Evolutionary conservation across 53 echinoderm and acorn worm species (phyloP).

Genomic region (Echinarachnius parma): DNA sequence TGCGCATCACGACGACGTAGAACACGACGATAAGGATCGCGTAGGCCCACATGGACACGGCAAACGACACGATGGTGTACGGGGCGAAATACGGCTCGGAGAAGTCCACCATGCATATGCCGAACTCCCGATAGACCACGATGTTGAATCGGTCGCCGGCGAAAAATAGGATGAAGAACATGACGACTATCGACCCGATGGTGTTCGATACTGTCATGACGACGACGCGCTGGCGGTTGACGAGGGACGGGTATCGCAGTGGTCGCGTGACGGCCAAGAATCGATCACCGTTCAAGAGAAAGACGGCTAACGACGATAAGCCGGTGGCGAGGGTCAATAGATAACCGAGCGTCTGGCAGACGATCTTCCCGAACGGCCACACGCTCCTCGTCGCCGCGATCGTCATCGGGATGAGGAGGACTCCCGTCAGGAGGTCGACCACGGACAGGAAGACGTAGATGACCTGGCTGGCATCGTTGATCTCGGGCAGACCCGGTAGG

Average conservation of each 20-base stretch:
- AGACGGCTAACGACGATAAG: constrained; percentile 1
- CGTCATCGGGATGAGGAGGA: constrained; percentile 19
- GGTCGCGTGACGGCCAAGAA: constrained; percentile 23
- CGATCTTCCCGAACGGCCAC: constrained; percentile 6
- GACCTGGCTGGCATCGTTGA: constrained; percentile 21
- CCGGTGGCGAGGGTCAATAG: not conserved
- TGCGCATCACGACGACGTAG: constrained; percentile 11
- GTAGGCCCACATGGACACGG: constrained; percentile 15
- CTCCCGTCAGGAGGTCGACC: constrained; percentile 5
- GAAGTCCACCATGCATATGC: constrained; percentile 28
- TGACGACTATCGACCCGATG: not conserved
- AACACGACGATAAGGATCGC: constrained; percentile 4
- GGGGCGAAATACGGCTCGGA: constrained; percentile 30
- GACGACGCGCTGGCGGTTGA: constrained; percentile 2
- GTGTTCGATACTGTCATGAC: not conserved
- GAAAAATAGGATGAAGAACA: constrained; percentile 26
- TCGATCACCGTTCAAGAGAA: constrained; percentile 27
- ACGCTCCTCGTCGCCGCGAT: not conserved
- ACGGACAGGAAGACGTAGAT: constrained; percentile 16
- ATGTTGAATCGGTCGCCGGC: constrained; percentile 30
- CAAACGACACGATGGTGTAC: constrained; percentile 17
- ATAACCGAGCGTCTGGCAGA: constrained; percentile 19
- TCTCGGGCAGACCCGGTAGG: constrained; percentile 18
- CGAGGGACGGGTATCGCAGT: constrained; percentile 13
- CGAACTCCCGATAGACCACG: constrained; percentile 28